These are phyloP conservation scores for Psophia crepitans DNA, from an alignment of 2,113 vertebrate species.

Conservation along the genomic window DNA sequence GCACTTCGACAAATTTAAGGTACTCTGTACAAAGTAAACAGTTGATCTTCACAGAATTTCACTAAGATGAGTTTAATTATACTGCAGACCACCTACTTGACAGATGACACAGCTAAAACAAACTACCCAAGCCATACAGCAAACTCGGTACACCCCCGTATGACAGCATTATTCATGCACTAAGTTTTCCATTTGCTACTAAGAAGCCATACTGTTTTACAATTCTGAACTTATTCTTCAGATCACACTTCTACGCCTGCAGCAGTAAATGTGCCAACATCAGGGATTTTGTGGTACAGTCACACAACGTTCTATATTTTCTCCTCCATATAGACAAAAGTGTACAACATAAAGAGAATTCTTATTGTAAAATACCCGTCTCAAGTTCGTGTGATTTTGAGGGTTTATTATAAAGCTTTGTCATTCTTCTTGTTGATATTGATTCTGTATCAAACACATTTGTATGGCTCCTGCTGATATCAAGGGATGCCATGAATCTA, in stretches of 20 bases:
- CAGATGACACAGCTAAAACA: not conserved
- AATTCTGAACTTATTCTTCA: not conserved
- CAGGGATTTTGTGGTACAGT: not conserved
- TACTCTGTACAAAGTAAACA: not conserved
- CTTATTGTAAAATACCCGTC: not conserved
- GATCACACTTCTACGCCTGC: not conserved
- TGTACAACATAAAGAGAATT: not conserved
- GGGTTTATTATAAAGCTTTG: not conserved
- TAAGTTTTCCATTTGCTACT: not conserved
- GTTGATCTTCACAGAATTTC: not conserved
- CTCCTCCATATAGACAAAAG: not conserved
- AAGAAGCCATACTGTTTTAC: not conserved
- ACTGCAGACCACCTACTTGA: not conserved
- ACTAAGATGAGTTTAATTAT: not conserved
- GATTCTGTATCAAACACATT: not conserved
- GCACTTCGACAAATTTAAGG: not conserved
- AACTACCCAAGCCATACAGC: not conserved
- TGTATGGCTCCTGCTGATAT: not conserved
- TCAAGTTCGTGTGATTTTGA: not conserved
- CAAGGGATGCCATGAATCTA: not conserved
- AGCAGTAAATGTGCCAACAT: not conserved
- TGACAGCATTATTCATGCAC: not conserved
- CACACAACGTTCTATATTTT: not conserved
- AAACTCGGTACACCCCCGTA: not conserved
- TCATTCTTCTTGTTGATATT: not conserved